These are phyloP conservation scores for Escarpia spicata DNA, from an alignment of 2,888 invertebrate genomes.

Conservation along the genomic window DNA sequence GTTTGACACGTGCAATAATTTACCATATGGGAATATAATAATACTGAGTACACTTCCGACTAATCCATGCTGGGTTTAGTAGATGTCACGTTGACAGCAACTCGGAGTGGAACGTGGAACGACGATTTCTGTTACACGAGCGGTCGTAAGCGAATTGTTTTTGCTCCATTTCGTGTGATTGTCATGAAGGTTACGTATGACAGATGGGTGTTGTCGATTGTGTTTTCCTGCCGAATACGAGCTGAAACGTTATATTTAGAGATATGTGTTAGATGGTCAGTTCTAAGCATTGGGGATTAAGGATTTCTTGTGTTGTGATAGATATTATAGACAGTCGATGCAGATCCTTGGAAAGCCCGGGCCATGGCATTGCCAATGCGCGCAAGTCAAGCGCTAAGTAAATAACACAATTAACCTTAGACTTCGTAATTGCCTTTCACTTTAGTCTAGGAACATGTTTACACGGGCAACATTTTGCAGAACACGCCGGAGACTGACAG, in stretches of 20 bases:
- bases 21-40: not conserved
- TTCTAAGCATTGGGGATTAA: not conserved
- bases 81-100: conserved; percentile 4
- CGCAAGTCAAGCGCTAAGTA: not conserved
- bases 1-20: conserved; percentile 16
- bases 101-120: conserved; percentile 1
- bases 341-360: too few species aligned
- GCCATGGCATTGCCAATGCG: not conserved
- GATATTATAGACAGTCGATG: not conserved
- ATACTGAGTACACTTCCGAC: not conserved
- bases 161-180: conserved; percentile 13
- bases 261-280: not conserved
- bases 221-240: not conserved
- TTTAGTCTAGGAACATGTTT: not conserved
- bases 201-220: not conserved
- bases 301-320: too few species aligned
- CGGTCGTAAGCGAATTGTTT: not conserved
- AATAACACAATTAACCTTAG: conserved; percentile 13
- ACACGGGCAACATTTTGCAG: not conserved
- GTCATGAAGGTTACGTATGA: conserved; percentile 6
- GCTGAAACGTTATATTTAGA: not conserved
- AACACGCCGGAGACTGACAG: not conserved
- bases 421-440: not conserved
- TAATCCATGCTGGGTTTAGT: conserved; percentile 13
- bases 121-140: not conserved